A percentile compares a stretch with the other conserved stretches of the same genome.
phyloP scores from a whole-genome alignment of 37 sponge, comb jelly and placozoan genomes.

The Chondrilla cf. caribensis region DNA sequence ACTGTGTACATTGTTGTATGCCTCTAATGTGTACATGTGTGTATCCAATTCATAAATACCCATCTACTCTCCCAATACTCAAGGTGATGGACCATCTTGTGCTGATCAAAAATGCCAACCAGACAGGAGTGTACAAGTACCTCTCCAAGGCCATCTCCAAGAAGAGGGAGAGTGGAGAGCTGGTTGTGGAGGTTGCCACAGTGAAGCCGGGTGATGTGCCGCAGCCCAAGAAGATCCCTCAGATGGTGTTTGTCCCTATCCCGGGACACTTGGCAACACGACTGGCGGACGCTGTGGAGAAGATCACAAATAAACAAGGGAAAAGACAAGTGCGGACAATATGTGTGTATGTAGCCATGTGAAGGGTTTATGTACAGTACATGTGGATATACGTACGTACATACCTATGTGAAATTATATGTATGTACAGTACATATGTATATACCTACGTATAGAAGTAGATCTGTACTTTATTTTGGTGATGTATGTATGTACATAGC shows the following conservation, averaged over 20 bases:
- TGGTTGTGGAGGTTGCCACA: neutral
- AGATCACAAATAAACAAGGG: neutral
- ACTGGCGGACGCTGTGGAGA: constrained; percentile 5
- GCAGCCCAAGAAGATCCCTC: constrained; percentile 5
- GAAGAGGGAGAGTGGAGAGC: constrained; percentile 36
- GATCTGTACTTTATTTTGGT: neutral
- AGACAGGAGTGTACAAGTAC: constrained; percentile 27
- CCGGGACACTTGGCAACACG: neutral
- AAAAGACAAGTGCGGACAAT: neutral
- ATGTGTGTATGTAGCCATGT: neutral
- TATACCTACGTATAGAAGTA: neutral
- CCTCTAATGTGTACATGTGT: neutral
- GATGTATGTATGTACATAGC: neutral
- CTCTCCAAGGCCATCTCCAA: constrained; percentile 44
- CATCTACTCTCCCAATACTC: neutral
- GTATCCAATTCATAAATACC: too few relatives aligned
- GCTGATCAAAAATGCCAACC: constrained; percentile 36
- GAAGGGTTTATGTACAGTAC: too few relatives aligned
- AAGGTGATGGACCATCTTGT: constrained; percentile 53
- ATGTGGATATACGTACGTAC: constrained; percentile 10
- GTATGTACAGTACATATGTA: neutral
- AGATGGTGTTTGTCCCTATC: neutral
- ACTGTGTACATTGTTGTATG: neutral
- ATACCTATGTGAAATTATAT: neutral
- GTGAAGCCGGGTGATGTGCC: too few relatives aligned